These are phyloP conservation scores for Ptychoptera albimana DNA, from an alignment of 2,888 invertebrate genomes.

Conservation along the genomic window DNA sequence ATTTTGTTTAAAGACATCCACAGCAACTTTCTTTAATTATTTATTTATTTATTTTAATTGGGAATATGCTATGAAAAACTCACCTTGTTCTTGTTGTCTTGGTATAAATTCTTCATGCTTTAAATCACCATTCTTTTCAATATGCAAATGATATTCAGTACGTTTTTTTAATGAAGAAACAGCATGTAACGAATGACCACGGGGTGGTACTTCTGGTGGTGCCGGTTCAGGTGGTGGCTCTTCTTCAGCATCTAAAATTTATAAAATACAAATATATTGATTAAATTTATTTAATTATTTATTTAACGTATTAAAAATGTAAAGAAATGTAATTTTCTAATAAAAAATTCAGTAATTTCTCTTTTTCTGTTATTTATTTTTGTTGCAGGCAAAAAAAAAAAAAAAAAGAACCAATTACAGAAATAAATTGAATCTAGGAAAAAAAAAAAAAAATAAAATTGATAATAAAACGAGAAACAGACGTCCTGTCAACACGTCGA, in stretches of 20 bases:
- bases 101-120: conserved; percentile 32
- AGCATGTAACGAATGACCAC: conserved; percentile 60
- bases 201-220: conserved; percentile 73
- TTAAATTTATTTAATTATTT: no score
- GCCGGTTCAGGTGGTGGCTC: conserved; percentile 75
- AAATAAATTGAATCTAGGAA: no score
- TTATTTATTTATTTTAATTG: neutral
- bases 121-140: conserved; percentile 29
- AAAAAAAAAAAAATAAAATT: no score
- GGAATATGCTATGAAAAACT: conserved; percentile 3
- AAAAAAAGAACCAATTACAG: no score
- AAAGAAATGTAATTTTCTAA: no score
- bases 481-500: no score
- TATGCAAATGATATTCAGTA: conserved; percentile 30
- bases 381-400: no score
- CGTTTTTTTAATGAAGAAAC: conserved; percentile 27
- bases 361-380: no score
- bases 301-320: no score
- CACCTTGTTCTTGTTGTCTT: conserved; percentile 23
- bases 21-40: neutral
- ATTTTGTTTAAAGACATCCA: neutral
- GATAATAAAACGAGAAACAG: no score
- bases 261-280: neutral
- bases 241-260: neutral
- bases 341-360: no score